Conservation (phyloP, 2,888 invertebrate genomes). For the Meandrusa payeni region DNA sequence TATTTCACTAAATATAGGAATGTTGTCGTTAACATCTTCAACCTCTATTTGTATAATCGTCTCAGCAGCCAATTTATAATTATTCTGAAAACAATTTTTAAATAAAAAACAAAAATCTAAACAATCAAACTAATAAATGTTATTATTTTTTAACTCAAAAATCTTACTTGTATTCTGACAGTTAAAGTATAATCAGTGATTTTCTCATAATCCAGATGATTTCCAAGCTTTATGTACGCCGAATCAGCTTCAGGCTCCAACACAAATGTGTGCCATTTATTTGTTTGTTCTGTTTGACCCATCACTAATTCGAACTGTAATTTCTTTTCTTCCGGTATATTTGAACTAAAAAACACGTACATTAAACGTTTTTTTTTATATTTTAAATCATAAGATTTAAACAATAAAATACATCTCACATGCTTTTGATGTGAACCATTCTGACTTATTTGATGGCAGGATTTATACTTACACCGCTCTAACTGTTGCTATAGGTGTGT, state of each 20-base stretch:
- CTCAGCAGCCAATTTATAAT: conserved; percentile 89
- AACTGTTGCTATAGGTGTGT: conserved; percentile 84
- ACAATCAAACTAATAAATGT: too few relatives aligned
- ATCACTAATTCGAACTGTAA: conserved; percentile 90
- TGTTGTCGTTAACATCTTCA: conserved; percentile 94
- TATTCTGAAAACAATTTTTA: conserved; percentile 79
- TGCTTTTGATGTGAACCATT: too few relatives aligned
- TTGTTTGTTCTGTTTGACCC: conserved; percentile 92
- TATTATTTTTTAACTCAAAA: background rate
- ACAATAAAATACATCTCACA: too few relatives aligned
- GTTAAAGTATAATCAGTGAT: conserved; percentile 92
- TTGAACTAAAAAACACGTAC: conserved; percentile 77
- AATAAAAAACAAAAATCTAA: background rate
- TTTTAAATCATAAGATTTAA: background rate
- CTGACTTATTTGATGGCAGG: too few relatives aligned
- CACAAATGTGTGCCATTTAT: conserved; percentile 89
- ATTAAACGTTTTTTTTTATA: too few relatives aligned
- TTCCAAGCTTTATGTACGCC: conserved; percentile 88
- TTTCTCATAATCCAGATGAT: conserved; percentile 90
- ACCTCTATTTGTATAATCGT: conserved; percentile 89
- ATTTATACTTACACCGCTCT: conserved; percentile 83
- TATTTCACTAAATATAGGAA: conserved; percentile 91
- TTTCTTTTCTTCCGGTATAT: conserved; percentile 86
- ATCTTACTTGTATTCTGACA: conserved; percentile 84
- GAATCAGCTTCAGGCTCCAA: conserved; percentile 84